Conservation (phyloP, 2,113 vertebrate species). For the Pterocles gutturalis region DNA sequence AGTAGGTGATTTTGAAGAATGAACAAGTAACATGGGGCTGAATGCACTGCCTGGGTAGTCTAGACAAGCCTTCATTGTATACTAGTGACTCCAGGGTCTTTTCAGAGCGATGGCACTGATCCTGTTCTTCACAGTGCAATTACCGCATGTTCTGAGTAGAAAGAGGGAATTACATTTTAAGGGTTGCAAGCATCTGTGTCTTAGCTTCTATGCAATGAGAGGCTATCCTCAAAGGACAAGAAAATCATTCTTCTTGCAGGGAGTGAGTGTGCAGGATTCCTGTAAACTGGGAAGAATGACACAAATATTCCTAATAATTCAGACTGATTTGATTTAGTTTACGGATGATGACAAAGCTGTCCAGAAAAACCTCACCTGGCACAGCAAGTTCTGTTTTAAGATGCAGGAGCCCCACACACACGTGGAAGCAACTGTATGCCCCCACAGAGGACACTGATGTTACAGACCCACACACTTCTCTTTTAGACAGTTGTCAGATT, state of each 20-base stretch:
- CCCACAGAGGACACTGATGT: not conserved
- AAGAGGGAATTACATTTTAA: not conserved
- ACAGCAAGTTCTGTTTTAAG: not conserved
- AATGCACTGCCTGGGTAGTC: not conserved
- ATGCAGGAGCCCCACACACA: rapidly evolving
- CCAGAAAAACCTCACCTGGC: not conserved
- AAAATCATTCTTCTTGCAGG: not conserved
- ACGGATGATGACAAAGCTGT: not conserved
- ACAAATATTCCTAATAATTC: not conserved
- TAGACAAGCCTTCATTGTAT: not conserved
- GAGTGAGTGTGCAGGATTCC: not conserved
- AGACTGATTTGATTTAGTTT: not conserved
- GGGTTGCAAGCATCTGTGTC: rapidly evolving
- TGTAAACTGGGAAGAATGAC: not conserved
- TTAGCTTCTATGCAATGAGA: not conserved
- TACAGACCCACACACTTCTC: not conserved
- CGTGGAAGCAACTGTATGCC: rapidly evolving
- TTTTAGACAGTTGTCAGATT: not conserved
- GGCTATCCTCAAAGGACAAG: not conserved
- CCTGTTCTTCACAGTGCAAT: rapidly evolving
- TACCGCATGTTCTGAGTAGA: not conserved
- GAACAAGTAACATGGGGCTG: not conserved
- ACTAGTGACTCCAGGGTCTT: not conserved
- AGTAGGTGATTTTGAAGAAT: not conserved
- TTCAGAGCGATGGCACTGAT: not conserved